Conservation (phyloP, 2,888 invertebrate genomes). For the Drosophila buzzatii region DNA sequence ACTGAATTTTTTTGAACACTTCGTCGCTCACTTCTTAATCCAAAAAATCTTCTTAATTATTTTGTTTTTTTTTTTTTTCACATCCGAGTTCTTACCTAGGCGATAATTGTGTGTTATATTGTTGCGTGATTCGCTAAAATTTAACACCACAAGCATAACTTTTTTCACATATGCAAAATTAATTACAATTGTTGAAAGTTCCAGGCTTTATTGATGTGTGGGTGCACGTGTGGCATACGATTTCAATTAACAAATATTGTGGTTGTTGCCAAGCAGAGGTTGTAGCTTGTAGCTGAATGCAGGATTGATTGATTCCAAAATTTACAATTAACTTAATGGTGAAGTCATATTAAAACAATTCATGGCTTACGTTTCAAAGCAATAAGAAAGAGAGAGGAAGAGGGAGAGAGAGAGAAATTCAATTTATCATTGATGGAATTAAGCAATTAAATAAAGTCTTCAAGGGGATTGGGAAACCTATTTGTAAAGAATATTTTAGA, state of each 20-base stretch:
- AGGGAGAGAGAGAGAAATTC: not conserved
- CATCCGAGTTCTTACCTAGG: constrained; percentile 3
- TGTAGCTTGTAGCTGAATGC: not conserved
- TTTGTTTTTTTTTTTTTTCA: constrained; percentile 22
- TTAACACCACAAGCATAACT: constrained; percentile 4
- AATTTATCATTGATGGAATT: not conserved
- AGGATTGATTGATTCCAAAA: constrained; percentile 10
- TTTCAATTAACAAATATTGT: constrained; percentile 34
- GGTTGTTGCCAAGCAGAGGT: constrained; percentile 9
- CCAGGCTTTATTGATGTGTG: constrained; percentile 50
- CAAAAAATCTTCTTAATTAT: constrained; percentile 1
- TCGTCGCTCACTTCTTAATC: not conserved
- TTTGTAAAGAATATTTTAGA: not conserved
- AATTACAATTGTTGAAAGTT: constrained; percentile 56
- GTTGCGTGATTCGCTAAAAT: constrained; percentile 28
- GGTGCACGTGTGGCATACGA: constrained; percentile 9
- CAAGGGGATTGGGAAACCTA: not conserved
- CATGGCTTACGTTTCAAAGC: not conserved
- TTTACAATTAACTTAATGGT: constrained; percentile 9
- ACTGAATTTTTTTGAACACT: not conserved
- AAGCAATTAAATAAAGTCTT: not conserved
- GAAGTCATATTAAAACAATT: constrained; percentile 1
- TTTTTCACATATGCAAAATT: constrained; percentile 55
- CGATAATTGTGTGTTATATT: constrained; percentile 51
- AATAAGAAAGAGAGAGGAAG: no score